Evolutionary conservation across 2,113 vertebrate species (phyloP).

Genomic region (Mobula hypostoma): DNA sequence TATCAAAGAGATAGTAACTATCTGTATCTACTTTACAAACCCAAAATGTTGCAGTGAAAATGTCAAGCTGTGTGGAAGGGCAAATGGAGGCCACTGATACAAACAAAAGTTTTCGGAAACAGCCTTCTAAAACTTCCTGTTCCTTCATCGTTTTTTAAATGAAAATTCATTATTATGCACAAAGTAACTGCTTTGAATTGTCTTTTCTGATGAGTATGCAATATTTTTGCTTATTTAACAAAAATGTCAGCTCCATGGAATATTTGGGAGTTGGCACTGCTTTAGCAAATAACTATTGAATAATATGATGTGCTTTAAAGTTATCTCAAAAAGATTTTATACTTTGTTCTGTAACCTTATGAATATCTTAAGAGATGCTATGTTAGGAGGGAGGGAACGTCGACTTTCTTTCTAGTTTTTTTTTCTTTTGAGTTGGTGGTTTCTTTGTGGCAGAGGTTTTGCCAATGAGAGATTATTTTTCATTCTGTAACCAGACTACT

Average conservation of each 20-base stretch:
- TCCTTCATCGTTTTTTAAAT: neutral
- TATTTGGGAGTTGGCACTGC: neutral
- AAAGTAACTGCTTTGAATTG: neutral
- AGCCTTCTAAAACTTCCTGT: too few species aligned
- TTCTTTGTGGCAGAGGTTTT: constrained; percentile 8
- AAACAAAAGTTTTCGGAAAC: neutral
- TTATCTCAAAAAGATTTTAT: neutral
- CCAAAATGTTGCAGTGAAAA: neutral
- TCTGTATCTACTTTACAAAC: neutral
- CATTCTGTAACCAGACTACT: neutral
- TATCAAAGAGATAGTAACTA: too few species aligned
- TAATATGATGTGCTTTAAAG: neutral
- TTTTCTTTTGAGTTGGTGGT: neutral
- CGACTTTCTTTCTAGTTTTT: too few species aligned
- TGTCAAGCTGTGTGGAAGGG: neutral
- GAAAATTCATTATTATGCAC: neutral
- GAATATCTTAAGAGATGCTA: neutral
- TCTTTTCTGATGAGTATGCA: neutral
- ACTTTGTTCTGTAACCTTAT: neutral
- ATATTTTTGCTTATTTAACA: neutral
- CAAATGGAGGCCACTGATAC: neutral
- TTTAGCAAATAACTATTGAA: neutral
- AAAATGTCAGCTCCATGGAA: neutral
- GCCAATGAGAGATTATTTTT: neutral
- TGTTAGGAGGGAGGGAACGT: too few species aligned